Base-by-base conservation (phyloP, 2,888 invertebrate genomes). In the Coleophora deauratella region DNA sequence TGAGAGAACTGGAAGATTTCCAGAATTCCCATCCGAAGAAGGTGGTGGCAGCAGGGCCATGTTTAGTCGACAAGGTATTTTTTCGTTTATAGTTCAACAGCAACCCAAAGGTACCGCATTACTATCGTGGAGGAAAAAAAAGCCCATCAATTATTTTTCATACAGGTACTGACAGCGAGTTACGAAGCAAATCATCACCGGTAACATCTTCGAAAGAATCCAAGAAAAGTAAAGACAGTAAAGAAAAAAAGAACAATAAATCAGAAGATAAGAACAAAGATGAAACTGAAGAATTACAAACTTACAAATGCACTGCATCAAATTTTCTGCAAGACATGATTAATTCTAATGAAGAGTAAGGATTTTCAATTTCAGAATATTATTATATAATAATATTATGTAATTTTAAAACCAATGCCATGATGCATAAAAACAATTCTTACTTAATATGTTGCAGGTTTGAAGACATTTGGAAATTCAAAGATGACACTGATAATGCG, bases 21-120 rank as follows among this genome's bases (percentile, higher is more conserved):
- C 98, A 0, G 97, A 97, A 53, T 91, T 96, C 57, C 98, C 98
- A 0, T 92, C 95, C 2, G 95, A 93, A 49, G 97, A 98, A 61
- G 91, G 93, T 54, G 97, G 97, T 7, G 96, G 97, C 0, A 97
- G 97, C 0, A 88, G 93, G 52, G 87, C 93, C 46, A 91, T 97
- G 74, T 92, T 96, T 51, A 93, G 93, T 55, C 82, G 93, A 55
- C 92, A 93, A 79, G 93, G 90, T 88, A 47, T 44, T 11, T 14
- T 13, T 33, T n/a, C 34, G 32, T 9, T 12, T 28, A 21, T 9
- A 14, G n/a, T 34, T 37, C 12, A 21, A 14, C 9, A 6, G 13
- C 3, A 21, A 35, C 14, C 30, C 14, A 38, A 38, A n/a, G n/a
- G n/a, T n/a, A n/a, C n/a, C n/a, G n/a, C n/a, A n/a, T n/a, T n/a